phyloP scores from a whole-genome alignment of 1,140 invertebrate genomes.

The Heliconius himera region DNA sequence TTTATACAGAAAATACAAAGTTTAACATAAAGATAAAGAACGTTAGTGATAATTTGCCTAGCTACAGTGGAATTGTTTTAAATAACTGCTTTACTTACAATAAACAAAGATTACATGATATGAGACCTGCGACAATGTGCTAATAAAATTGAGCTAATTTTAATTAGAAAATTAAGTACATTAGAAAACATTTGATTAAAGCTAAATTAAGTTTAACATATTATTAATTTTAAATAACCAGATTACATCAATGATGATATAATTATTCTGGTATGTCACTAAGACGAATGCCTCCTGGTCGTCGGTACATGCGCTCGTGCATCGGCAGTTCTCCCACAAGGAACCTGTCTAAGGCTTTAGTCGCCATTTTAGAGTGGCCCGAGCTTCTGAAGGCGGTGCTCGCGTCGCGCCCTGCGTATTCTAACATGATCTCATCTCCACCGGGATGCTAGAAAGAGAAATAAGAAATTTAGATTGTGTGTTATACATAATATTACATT shows the following conservation, averaged over 20 bases:
- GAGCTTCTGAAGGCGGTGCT: conserved; percentile 91
- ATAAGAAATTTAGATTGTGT: conserved; percentile 41
- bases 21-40: conserved; percentile 17
- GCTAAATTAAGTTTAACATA: conserved; percentile 1
- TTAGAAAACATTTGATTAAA: neutral
- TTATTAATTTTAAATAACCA: neutral
- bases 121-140: neutral
- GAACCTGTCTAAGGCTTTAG: conserved; percentile 84
- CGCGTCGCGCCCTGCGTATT: conserved; percentile 93
- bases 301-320: conserved; percentile 87
- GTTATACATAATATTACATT: neutral
- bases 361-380: conserved; percentile 87
- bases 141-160: neutral
- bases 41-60: conserved; percentile 16
- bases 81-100: neutral
- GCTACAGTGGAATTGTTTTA: conserved; percentile 13
- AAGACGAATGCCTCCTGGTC: conserved; percentile 69
- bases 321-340: conserved; percentile 88
- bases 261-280: conserved; percentile 74
- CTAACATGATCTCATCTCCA: conserved; percentile 91
- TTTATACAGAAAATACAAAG: neutral
- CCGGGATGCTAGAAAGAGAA: conserved; percentile 87
- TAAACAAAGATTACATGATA: neutral
- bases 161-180: neutral
- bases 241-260: neutral